Conservation (phyloP, 2,797 vertebrate genomes). For the Lates japonicus region DNA sequence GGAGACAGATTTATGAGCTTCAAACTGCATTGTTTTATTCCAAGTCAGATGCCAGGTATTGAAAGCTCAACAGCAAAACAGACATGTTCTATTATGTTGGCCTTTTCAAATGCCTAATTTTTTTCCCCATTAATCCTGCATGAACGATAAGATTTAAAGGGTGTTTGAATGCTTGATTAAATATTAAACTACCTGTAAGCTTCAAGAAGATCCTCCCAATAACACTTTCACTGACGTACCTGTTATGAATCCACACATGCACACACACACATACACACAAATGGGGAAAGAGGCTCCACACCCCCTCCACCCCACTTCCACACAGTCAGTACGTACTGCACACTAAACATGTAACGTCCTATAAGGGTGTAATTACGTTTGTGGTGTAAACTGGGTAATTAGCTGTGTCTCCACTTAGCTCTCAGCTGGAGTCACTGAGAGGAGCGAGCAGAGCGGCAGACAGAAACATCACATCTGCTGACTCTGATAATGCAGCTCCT, state of each 20-base stretch:
- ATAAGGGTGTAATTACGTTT: slow-evolving; percentile 74
- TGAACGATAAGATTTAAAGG: slow-evolving; percentile 11
- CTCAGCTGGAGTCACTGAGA: slow-evolving; percentile 68
- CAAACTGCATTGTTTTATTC: slow-evolving; percentile 57
- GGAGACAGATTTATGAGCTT: slow-evolving; percentile 66
- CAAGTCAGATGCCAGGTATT: slow-evolving; percentile 41
- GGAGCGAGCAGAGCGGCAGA: slow-evolving; percentile 44
- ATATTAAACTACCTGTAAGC: slow-evolving; percentile 39
- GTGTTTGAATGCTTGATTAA: slow-evolving; percentile 45
- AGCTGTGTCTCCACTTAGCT: slow-evolving; percentile 72
- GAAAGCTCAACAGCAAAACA: slow-evolving; percentile 41
- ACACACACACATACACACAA: slow-evolving; percentile 8
- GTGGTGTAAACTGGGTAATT: slow-evolving; percentile 78
- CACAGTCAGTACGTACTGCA: slow-evolving; percentile 27
- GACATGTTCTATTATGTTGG: slow-evolving; percentile 24
- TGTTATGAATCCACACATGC: slow-evolving; percentile 28
- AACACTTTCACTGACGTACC: slow-evolving; percentile 24
- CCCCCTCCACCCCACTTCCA: background rate
- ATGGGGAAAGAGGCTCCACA: background rate
- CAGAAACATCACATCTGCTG: slow-evolving; percentile 64
- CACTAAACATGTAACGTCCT: slow-evolving; percentile 53
- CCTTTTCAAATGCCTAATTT: slow-evolving; percentile 25
- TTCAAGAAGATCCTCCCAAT: slow-evolving; percentile 29
- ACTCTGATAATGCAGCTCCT: slow-evolving; percentile 41
- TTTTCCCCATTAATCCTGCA: slow-evolving; percentile 35